These are phyloP conservation scores for Siniperca chuatsi DNA, from an alignment of 2,113 vertebrate genomes.

Conservation along the genomic window DNA sequence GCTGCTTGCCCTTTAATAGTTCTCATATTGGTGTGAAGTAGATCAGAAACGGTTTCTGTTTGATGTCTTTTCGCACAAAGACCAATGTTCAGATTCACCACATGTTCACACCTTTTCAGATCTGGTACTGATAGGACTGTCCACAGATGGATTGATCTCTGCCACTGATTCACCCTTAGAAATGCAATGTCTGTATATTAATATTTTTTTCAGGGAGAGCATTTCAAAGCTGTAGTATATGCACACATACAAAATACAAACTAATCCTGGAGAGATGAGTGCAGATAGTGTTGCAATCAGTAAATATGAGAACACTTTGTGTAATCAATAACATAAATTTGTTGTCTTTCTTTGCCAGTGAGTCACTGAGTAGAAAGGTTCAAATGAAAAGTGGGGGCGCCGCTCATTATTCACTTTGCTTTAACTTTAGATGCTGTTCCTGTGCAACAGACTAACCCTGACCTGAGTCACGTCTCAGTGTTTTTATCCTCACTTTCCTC, in stretches of 20 bases:
- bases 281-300: slow-evolving; percentile 16
- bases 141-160: slow-evolving; percentile 1
- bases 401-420: slow-evolving; percentile 37
- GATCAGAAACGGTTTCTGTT: slow-evolving; percentile 29
- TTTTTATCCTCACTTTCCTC: slow-evolving; percentile 49
- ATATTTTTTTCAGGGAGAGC: background rate
- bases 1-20: slow-evolving; percentile 4
- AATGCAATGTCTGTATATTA: background rate
- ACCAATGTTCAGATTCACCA: background rate
- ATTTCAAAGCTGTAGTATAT: slow-evolving; percentile 8
- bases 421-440: slow-evolving; percentile 7
- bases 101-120: background rate
- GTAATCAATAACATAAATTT: background rate
- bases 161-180: slow-evolving; percentile 10
- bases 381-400: background rate
- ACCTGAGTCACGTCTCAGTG: slow-evolving; percentile 47
- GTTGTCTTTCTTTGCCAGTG: background rate
- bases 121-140: background rate
- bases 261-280: background rate
- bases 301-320: slow-evolving; percentile 10
- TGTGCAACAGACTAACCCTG: slow-evolving; percentile 44
- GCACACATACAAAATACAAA: background rate
- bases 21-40: slow-evolving; percentile 17
- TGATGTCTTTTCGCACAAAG: background rate
- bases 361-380: slow-evolving; percentile 10